A percentile compares a stretch with the other conserved stretches of the same genome.
phyloP scores from a whole-genome alignment of 2,797 vertebrate species.

The Macrochelys suwanniensis region DNA sequence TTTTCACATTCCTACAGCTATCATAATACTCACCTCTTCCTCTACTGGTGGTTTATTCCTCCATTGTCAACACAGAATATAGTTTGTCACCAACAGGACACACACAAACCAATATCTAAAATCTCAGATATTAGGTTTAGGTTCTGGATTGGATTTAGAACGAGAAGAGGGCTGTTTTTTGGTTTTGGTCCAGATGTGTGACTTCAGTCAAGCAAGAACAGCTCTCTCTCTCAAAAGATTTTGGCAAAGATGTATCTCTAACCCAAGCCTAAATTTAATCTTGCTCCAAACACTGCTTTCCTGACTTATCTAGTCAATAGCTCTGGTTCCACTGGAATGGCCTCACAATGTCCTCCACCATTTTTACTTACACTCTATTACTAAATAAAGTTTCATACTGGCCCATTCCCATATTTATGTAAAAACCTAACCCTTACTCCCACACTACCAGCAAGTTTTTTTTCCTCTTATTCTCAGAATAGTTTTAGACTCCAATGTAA shows the following conservation, averaged over 20 bases:
- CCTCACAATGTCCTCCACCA: conserved; percentile 34
- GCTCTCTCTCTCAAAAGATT: not conserved
- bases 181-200: not conserved
- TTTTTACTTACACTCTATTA: conserved; percentile 56
- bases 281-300: conserved; percentile 53
- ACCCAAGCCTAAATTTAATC: conserved; percentile 38
- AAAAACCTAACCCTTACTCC: not conserved
- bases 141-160: conserved; percentile 18
- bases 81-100: not conserved
- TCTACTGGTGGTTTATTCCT: fast-evolving
- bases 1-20: not conserved
- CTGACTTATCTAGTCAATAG: conserved; percentile 22
- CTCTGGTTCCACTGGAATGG: conserved; percentile 26
- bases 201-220: not conserved
- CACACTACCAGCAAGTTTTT: not conserved
- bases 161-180: not conserved
- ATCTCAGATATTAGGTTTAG: not conserved
- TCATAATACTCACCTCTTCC: not conserved
- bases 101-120: not conserved
- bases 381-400: not conserved
- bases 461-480: not conserved
- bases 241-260: conserved; percentile 7
- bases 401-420: conserved; percentile 37
- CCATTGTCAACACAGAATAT: not conserved
- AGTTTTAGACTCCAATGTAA: not conserved